Evolutionary conservation across 2,797 vertebrate species (phyloP).

Genomic region (Dendrocincla tyrannina): DNA sequence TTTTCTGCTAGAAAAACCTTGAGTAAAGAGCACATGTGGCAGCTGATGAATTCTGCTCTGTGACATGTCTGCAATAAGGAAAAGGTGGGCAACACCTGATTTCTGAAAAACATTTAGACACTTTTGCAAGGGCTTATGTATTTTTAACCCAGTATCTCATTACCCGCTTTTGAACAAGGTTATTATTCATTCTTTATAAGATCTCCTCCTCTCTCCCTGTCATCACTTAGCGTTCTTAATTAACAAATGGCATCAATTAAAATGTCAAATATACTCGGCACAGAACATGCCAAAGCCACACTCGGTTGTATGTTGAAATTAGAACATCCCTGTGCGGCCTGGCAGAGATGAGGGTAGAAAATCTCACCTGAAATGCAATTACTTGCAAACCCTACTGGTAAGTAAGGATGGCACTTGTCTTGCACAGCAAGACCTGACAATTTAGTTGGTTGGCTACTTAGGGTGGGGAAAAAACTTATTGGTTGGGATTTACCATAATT

Average conservation of each 20-base stretch:
- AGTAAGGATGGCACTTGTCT: conserved; percentile 1
- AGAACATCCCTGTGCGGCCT: not conserved
- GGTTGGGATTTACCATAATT: not conserved
- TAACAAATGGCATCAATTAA: conserved; percentile 62
- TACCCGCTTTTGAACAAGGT: conserved; percentile 40
- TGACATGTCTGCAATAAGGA: not conserved
- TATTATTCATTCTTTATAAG: conserved; percentile 47
- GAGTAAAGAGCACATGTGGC: not conserved
- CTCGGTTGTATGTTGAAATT: not conserved
- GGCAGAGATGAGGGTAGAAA: not conserved
- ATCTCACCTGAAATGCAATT: not conserved
- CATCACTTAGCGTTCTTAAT: conserved; percentile 60
- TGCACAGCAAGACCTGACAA: not conserved
- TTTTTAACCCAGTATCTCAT: conserved; percentile 19
- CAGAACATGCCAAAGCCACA: not conserved
- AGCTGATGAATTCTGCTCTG: not conserved
- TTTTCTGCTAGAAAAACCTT: not conserved
- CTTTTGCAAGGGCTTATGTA: not conserved
- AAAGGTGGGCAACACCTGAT: not conserved
- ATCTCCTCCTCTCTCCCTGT: conserved; percentile 23
- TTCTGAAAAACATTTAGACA: conserved; percentile 37
- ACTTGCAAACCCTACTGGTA: not conserved
- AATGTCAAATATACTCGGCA: conserved; percentile 4
- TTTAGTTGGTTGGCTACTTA: not conserved
- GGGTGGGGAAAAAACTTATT: not conserved